Conservation (phyloP, 2,113 vertebrate genomes). For the Labrus mixtus region DNA sequence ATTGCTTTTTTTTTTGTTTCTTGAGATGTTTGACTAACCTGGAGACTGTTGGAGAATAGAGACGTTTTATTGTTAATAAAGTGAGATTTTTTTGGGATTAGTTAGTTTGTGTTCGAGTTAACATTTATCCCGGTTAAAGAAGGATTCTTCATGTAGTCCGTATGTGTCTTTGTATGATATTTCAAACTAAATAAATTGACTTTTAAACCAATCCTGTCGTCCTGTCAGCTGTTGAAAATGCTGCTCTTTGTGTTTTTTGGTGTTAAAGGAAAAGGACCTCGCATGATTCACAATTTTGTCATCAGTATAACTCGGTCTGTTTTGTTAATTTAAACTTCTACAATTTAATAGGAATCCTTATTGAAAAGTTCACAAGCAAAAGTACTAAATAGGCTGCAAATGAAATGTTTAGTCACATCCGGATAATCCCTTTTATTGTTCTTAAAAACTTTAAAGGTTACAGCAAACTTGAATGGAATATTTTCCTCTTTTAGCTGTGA, state of each 20-base stretch:
- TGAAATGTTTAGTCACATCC: not conserved
- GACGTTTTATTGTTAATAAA: not conserved
- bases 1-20: not conserved
- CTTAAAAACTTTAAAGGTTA: no score
- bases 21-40: slow-evolving; percentile 5
- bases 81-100: not conserved
- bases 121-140: slow-evolving; percentile 8
- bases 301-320: not conserved
- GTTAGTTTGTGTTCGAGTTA: slow-evolving; percentile 10
- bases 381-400: not conserved
- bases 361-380: not conserved
- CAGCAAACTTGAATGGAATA: no score
- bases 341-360: not conserved
- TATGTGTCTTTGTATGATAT: slow-evolving; percentile 11
- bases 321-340: not conserved
- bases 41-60: not conserved
- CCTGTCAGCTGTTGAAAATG: slow-evolving; percentile 27
- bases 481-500: not conserved
- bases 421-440: no score
- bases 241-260: not conserved
- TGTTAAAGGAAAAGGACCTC: not conserved
- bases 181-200: slow-evolving; percentile 67
- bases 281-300: no score
- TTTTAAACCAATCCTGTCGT: not conserved
- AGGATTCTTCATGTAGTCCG: not conserved